These are phyloP conservation scores for Odocoileus virginianus DNA, from an alignment of 2,113 vertebrate genomes.

Conservation along the genomic window DNA sequence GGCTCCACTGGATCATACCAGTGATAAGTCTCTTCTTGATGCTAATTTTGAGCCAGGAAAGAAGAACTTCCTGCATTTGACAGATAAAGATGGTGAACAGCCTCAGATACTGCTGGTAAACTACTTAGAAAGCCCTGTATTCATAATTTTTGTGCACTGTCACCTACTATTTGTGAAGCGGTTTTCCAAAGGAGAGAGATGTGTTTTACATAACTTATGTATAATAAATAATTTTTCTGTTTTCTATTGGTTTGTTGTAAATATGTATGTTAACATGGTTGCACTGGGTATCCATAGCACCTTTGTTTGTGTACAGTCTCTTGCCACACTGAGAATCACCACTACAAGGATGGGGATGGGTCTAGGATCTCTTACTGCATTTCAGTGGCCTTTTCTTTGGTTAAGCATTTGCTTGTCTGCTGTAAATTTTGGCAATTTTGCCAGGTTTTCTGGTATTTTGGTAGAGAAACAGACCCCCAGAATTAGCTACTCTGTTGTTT, in stretches of 20 bases:
- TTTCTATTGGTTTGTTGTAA: neutral
- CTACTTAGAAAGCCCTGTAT: constrained; percentile 8
- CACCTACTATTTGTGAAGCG: neutral
- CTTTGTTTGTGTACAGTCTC: neutral
- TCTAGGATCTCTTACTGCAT: neutral
- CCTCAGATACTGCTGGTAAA: constrained; percentile 90
- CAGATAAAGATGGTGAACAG: constrained; percentile 96
- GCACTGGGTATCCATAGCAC: neutral
- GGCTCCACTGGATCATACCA: constrained; percentile 89
- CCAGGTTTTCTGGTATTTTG: neutral
- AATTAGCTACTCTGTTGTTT: neutral
- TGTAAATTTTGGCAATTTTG: neutral
- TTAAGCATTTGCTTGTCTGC: neutral
- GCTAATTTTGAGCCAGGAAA: constrained; percentile 95
- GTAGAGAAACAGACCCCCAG: neutral
- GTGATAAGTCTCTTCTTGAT: constrained; percentile 91
- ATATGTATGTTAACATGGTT: neutral
- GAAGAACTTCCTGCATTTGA: constrained; percentile 95
- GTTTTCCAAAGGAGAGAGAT: constrained; percentile 16
- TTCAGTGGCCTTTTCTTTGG: neutral
- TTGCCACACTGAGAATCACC: neutral
- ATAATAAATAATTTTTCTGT: neutral
- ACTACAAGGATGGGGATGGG: neutral
- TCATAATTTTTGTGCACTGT: constrained; percentile 24
- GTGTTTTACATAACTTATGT: neutral